A percentile compares a stretch with the other conserved stretches of the same genome.
phyloP scores from a whole-genome alignment of 2,888 invertebrate genomes.

The Selenia dentaria region DNA sequence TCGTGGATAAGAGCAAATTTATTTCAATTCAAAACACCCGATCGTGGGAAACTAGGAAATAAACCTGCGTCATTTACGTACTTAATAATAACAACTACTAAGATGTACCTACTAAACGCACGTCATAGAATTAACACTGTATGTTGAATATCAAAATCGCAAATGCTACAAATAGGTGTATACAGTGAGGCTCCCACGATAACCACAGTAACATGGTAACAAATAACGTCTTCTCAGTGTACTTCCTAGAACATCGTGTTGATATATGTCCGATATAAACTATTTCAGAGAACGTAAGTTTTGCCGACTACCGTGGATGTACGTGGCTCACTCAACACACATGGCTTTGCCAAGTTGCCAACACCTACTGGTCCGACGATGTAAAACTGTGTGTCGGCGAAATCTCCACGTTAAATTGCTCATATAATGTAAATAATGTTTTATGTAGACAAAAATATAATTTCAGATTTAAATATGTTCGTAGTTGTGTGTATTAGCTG shows the following conservation, averaged over 20 bases:
- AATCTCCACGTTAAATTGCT: constrained; percentile 7
- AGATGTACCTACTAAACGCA: too few species aligned
- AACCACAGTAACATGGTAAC: too few species aligned
- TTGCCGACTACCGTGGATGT: background rate
- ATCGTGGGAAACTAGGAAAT: background rate
- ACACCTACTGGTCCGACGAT: constrained; percentile 12
- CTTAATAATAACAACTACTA: background rate
- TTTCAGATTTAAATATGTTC: too few species aligned
- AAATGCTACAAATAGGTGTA: too few species aligned
- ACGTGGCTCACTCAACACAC: constrained; percentile 12
- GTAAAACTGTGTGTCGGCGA: constrained; percentile 7
- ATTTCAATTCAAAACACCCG: background rate
- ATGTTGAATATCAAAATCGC: too few species aligned
- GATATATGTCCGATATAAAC: constrained; percentile 1
- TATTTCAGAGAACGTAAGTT: constrained; percentile 8
- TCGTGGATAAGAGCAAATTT: background rate
- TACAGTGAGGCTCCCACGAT: too few species aligned
- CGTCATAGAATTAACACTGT: too few species aligned
- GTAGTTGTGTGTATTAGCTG: too few species aligned
- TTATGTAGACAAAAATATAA: constrained; percentile 2
- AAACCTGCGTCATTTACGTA: background rate
- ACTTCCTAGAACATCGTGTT: constrained; percentile 1
- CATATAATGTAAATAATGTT: constrained; percentile 1
- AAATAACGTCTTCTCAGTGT: background rate
- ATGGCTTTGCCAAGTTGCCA: constrained; percentile 19